phyloP scores from a whole-genome alignment of 2,113 vertebrate species.

The Loxodonta africana region DNA sequence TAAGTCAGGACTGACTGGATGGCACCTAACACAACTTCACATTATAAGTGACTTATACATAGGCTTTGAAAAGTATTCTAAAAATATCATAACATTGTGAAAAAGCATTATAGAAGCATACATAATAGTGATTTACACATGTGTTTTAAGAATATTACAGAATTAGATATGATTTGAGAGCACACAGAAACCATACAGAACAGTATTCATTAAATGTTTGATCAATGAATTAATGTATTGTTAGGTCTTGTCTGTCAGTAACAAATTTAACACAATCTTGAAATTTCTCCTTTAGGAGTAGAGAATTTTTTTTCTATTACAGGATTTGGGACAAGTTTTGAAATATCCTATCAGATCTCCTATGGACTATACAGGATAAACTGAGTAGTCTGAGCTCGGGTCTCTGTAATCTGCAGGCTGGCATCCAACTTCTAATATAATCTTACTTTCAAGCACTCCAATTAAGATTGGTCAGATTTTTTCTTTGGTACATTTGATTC shows the following conservation, averaged over 20 bases:
- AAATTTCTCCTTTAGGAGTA: neutral
- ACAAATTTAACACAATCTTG: neutral
- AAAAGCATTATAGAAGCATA: no score
- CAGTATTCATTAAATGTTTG: neutral
- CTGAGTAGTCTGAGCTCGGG: neutral
- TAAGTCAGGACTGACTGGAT: no score
- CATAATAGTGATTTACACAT: no score
- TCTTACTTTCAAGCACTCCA: neutral
- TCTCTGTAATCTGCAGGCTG: neutral
- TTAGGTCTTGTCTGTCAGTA: neutral
- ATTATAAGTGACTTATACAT: neutral
- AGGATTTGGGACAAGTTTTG: neutral
- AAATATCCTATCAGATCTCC: neutral
- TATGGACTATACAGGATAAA: neutral
- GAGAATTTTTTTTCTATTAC: neutral
- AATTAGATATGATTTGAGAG: neutral
- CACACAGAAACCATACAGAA: neutral
- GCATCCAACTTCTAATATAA: neutral
- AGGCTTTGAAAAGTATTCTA: neutral
- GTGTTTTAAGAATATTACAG: neutral
- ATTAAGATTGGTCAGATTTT: neutral
- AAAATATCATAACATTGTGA: no score
- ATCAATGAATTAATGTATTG: neutral
- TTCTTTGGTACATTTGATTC: conserved; percentile 43
- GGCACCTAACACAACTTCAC: neutral